A percentile compares a stretch with the other conserved stretches of the same genome.
phyloP scores from a whole-genome alignment of 2,888 invertebrate genomes.

The Polia nebulosa region DNA sequence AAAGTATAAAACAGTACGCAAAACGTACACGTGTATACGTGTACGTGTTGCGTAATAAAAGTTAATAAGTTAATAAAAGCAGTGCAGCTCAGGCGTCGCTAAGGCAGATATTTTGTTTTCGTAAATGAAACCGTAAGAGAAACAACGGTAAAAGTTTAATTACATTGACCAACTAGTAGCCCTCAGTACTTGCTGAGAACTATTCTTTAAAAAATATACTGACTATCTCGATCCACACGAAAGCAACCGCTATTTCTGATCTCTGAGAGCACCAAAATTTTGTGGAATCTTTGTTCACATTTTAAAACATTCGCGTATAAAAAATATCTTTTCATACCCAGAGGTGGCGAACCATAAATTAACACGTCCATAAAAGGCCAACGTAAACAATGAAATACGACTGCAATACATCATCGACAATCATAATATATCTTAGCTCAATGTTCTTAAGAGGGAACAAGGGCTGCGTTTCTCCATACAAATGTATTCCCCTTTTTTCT shows the following conservation, averaged over 20 bases:
- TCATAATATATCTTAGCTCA: conserved; percentile 49
- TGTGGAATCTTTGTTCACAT: background rate
- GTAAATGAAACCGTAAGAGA: conserved; percentile 4
- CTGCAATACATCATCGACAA: no score
- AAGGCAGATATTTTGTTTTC: no score
- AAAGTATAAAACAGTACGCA: no score
- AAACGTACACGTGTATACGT: no score
- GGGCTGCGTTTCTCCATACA: no score
- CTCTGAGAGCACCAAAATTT: background rate
- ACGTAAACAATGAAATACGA: conserved; percentile 40
- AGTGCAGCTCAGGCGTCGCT: background rate
- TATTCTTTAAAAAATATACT: no score
- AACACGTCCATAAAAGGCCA: conserved; percentile 21
- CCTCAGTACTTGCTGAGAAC: no score
- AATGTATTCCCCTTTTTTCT: no score
- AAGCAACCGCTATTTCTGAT: background rate
- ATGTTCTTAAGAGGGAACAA: conserved; percentile 49
- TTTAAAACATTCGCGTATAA: conserved; percentile 7
- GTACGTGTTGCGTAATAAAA: no score
- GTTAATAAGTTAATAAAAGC: background rate
- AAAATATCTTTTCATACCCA: background rate
- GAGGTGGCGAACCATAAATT: conserved; percentile 15
- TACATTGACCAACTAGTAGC: no score
- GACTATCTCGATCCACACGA: no score
- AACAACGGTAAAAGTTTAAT: background rate